phyloP scores from a whole-genome alignment of 2,113 vertebrate genomes.

The Xenus cinereus region DNA sequence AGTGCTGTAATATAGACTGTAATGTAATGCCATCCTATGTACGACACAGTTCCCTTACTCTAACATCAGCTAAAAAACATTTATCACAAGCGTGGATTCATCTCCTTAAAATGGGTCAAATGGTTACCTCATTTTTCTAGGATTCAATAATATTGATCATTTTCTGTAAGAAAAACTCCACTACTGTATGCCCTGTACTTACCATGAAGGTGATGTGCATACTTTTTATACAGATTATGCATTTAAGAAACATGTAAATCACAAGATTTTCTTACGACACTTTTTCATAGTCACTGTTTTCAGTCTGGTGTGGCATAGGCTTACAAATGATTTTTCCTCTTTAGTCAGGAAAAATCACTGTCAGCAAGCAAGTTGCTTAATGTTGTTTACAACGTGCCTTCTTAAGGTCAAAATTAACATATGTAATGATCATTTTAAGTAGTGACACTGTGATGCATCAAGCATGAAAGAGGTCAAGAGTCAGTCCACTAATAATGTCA shows the following conservation, averaged over 20 bases:
- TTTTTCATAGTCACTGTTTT: neutral
- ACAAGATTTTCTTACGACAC: neutral
- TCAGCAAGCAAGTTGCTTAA: constrained; percentile 36
- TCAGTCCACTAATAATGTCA: neutral
- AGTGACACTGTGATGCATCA: constrained; percentile 40
- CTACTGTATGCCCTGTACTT: neutral
- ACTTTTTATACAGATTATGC: neutral
- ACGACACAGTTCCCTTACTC: neutral
- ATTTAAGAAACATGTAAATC: neutral
- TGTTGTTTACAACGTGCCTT: constrained; percentile 35
- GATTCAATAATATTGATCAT: neutral
- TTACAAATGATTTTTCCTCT: neutral
- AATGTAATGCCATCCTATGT: neutral
- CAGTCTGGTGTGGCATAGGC: neutral
- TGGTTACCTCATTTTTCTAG: neutral
- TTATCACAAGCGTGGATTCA: neutral
- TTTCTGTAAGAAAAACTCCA: neutral
- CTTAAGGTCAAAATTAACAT: constrained; percentile 59
- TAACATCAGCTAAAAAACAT: neutral
- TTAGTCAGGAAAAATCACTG: constrained; percentile 15
- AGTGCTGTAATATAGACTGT: neutral
- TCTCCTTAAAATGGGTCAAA: neutral
- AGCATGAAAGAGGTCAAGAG: constrained; percentile 34
- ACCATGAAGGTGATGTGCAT: neutral
- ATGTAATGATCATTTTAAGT: constrained; percentile 35